These are phyloP conservation scores for Gastrophryne carolinensis DNA, from an alignment of 2,797 vertebrate genomes.

Conservation along the genomic window DNA sequence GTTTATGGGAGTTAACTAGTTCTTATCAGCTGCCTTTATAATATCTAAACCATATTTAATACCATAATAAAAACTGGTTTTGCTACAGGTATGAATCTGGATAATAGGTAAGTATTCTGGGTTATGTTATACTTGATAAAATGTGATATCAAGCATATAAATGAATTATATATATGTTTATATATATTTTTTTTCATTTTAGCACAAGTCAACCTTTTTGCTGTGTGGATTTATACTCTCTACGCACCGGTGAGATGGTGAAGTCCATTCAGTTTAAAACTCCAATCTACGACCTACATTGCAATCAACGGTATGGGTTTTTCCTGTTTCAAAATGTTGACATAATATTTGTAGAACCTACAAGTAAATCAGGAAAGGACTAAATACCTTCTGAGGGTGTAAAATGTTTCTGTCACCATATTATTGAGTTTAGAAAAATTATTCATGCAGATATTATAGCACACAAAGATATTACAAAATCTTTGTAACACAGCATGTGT, in stretches of 20 bases:
- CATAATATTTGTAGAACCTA: no score
- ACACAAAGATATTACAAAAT: no score
- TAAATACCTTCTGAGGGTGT: no score
- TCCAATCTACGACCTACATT: conserved; percentile 93
- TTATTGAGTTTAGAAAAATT: no score
- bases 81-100: background rate
- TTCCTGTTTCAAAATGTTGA: no score
- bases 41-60: background rate
- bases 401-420: no score
- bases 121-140: background rate
- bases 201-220: conserved; percentile 93
- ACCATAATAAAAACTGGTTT: background rate
- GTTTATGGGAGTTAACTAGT: background rate
- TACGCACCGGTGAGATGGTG: conserved; percentile 93
- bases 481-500: no score
- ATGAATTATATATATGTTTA: background rate
- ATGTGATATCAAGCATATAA: background rate
- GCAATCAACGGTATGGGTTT: conserved; percentile 84
- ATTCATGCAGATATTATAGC: no score
- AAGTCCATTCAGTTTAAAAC: conserved; percentile 99
- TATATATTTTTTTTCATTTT: conserved; percentile 38
- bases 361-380: no score
- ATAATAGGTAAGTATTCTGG: no score
- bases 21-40: background rate
- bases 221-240: conserved; percentile 91